Evolutionary conservation across 2,888 invertebrate genomes (phyloP).

Genomic region (Ormyrus nitidulus): DNA sequence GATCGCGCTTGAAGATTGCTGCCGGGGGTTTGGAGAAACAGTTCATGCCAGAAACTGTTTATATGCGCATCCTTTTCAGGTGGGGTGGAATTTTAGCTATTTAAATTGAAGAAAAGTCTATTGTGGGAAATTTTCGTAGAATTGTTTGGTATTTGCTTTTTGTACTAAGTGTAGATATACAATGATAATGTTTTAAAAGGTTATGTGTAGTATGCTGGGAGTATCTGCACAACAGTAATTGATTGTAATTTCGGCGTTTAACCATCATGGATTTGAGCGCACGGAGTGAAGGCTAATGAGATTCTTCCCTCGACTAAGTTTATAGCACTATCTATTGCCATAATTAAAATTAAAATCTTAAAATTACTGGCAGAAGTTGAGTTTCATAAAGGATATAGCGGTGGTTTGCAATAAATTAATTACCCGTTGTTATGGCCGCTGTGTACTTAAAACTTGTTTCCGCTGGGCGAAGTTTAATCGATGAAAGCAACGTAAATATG

Average conservation of each 20-base stretch:
- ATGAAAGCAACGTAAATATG: slow-evolving; percentile 22
- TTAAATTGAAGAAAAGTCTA: too few relatives aligned
- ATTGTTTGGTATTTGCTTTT: too few relatives aligned
- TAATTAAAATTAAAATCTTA: slow-evolving; percentile 35
- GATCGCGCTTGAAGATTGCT: too few relatives aligned
- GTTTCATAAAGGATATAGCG: slow-evolving; percentile 17
- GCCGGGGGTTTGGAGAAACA: too few relatives aligned
- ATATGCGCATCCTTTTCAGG: too few relatives aligned
- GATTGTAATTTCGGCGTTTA: slow-evolving; percentile 1
- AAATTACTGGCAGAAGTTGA: slow-evolving; percentile 21
- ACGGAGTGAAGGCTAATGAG: neutral
- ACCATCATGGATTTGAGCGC: neutral
- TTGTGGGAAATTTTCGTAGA: too few relatives aligned
- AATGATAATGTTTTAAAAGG: too few relatives aligned
- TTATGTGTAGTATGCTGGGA: too few relatives aligned
- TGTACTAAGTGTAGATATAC: too few relatives aligned
- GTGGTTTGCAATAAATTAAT: slow-evolving; percentile 31
- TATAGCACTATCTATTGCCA: slow-evolving; percentile 2
- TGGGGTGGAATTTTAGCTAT: too few relatives aligned
- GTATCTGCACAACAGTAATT: neutral
- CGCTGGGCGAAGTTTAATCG: slow-evolving; percentile 15
- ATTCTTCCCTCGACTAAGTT: neutral
- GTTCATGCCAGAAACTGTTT: too few relatives aligned
- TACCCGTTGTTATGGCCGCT: slow-evolving; percentile 11
- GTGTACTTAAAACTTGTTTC: slow-evolving; percentile 25